These are phyloP conservation scores for Procavia capensis DNA, from an alignment of 2,113 vertebrate genomes.

Conservation along the genomic window DNA sequence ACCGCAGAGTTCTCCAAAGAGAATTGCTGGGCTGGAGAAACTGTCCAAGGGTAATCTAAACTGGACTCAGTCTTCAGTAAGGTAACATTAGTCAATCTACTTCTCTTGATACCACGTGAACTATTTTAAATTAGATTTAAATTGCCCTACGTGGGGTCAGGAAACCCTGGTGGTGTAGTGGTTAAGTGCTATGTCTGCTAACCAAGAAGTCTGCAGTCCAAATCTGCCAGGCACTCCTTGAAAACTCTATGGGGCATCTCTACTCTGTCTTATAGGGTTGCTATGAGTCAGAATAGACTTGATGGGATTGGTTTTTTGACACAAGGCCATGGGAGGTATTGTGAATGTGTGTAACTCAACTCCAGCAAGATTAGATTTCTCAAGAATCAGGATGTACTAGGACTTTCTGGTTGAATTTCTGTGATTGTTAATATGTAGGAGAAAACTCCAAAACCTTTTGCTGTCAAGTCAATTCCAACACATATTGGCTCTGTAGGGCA, in stretches of 20 bases:
- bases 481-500: no score
- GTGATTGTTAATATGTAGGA: neutral
- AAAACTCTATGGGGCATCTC: no score
- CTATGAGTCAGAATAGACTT: no score
- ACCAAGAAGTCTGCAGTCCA: no score
- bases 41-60: neutral
- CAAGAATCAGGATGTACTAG: neutral
- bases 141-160: rapidly evolving
- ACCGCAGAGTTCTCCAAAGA: neutral
- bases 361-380: constrained; percentile 16
- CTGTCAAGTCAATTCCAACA: no score
- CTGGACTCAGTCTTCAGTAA: neutral
- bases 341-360: neutral
- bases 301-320: no score
- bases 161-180: no score
- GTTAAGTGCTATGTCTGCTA: no score
- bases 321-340: rapidly evolving
- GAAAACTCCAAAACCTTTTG: no score
- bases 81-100: neutral
- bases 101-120: neutral
- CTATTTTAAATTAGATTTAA: neutral
- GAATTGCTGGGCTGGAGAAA: neutral
- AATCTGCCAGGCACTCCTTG: no score
- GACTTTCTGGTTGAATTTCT: neutral
- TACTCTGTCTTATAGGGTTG: no score